Base-by-base conservation (phyloP, 30 jellyfish, hydroid and myxozoan genomes). In the Hydractinia symbiolongicarpus region DNA sequence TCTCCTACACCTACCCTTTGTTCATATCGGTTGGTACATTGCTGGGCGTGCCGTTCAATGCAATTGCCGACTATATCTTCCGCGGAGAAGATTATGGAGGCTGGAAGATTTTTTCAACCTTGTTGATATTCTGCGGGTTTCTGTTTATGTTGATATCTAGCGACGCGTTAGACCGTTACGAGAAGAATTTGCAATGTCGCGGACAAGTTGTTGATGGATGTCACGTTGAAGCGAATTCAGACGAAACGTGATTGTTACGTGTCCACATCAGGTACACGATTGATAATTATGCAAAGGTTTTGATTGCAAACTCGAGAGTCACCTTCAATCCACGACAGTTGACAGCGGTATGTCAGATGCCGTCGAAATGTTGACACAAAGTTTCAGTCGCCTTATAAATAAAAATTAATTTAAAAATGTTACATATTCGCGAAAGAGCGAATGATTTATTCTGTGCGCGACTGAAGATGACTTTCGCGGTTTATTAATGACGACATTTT, bases 31-130 rank as follows among this genome's bases (percentile, higher is more conserved):
- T 92, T 62, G 98, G 98, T 7, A 53, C 85, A 50, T 55, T 92
- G 86, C 88, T 92, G 53, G 96, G 96, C 14, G 84, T 91, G 21
- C 98, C 98, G 6, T 55, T 92, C 9, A 92, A 84, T 77, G 98
- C 96, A 4, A 81, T 74, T 40, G 89, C 87, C 5, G 98, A 92
- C 58, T 70, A 60, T 61, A 44, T 92, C 58, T 86, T 92, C 78
- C 76, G 96, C 44, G 84, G 66, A 21, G 70, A 54, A 44, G 66
- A 82, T 7, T 92, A 86, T 68, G 98, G 96, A 7, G 40, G 52
- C 67, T 67, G 49, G 54, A 84, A 92, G 64, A 92, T 84, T 16
- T 81, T 83, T 20, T 96, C 96, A 5, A 64, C 85, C n/a, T 5
- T 81, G n/a, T 69, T 92, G 89, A 87, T 92, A 53, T 79, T 92